phyloP scores from a whole-genome alignment of 1,140 invertebrate genomes.

The Heterodera carotae region DNA sequence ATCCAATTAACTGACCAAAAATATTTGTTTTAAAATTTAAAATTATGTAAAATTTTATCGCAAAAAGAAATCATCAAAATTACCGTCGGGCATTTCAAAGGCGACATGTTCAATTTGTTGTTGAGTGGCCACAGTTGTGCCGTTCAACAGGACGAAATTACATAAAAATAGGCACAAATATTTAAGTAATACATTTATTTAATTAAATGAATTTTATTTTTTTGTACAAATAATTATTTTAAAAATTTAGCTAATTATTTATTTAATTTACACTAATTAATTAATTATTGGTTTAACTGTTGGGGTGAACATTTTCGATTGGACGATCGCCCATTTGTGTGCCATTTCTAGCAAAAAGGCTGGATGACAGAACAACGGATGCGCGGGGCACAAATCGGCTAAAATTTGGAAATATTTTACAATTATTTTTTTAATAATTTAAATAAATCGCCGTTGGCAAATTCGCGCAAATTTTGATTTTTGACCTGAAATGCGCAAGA shows the following conservation, averaged over 20 bases:
- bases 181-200: constrained; percentile 6
- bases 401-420: neutral
- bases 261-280: too few species aligned
- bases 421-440: constrained; percentile 10
- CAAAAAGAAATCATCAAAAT: neutral
- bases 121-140: neutral
- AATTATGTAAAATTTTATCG: too few species aligned
- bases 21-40: too few species aligned
- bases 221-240: too few species aligned
- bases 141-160: constrained; percentile 25
- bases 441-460: too few species aligned
- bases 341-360: neutral
- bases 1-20: too few species aligned
- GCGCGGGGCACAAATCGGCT: constrained; percentile 41
- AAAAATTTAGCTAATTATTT: too few species aligned
- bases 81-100: constrained; percentile 4
- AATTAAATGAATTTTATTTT: neutral
- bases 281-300: too few species aligned
- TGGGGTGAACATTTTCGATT: constrained; percentile 3
- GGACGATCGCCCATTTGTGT: neutral
- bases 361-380: constrained; percentile 31
- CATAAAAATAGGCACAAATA: neutral
- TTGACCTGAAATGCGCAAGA: constrained; percentile 73
- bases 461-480: too few species aligned
- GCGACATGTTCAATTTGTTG: constrained; percentile 22